These are phyloP conservation scores for Rhinogobius similis DNA, from an alignment of 2,113 vertebrate genomes.

Conservation along the genomic window DNA sequence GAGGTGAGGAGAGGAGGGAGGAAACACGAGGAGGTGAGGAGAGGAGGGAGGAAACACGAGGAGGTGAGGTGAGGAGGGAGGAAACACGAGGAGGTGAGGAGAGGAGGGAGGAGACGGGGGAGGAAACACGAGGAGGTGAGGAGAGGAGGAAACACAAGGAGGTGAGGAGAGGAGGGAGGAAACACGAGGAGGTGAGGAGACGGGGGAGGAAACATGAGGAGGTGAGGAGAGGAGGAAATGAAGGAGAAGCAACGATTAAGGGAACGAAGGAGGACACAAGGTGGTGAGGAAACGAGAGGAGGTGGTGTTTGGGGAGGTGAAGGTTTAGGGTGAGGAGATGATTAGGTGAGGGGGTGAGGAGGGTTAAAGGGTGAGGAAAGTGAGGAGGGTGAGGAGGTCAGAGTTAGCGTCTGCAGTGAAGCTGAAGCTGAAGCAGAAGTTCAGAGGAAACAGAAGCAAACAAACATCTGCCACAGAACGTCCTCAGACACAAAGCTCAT, in stretches of 20 bases:
- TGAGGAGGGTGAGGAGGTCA: constrained; percentile 41
- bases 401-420: neutral
- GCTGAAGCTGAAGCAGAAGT: neutral
- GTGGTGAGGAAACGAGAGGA: too few species aligned
- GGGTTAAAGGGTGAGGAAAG: neutral
- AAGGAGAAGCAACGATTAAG: neutral
- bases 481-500: too few species aligned
- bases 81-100: neutral
- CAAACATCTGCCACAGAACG: too few species aligned
- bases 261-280: too few species aligned
- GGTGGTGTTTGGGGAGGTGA: too few species aligned
- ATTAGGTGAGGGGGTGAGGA: neutral
- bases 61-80: neutral
- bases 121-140: neutral
- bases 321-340: too few species aligned
- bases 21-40: neutral
- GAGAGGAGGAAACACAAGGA: neutral
- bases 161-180: neutral
- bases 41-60: neutral
- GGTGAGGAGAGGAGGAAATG: neutral
- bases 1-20: neutral
- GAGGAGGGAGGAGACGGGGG: neutral
- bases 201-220: too few species aligned
- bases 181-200: neutral
- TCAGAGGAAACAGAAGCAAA: neutral